Conservation (phyloP, 2,888 invertebrate genomes). For the Yponomeuta evonymella region DNA sequence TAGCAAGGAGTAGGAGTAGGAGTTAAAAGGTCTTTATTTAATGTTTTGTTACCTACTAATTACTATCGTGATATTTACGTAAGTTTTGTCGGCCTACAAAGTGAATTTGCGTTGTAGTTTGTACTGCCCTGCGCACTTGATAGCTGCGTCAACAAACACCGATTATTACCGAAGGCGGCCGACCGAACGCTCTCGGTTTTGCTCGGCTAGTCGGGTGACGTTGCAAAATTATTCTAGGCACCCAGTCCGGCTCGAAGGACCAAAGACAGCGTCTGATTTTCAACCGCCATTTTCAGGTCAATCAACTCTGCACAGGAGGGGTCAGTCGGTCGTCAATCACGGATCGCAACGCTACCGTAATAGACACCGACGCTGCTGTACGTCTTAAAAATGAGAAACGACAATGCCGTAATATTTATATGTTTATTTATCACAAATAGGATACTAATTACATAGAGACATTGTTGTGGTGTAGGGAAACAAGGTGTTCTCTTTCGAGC, state of each 20-base stretch:
- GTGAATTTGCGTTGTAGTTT: constrained; percentile 70
- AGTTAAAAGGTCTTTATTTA: constrained; percentile 47
- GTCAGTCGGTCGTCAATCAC: background rate
- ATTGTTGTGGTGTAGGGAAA: background rate
- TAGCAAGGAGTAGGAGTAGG: constrained; percentile 27
- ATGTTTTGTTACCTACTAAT: constrained; percentile 33
- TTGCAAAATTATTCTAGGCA: background rate
- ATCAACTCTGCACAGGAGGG: background rate
- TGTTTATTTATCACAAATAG: constrained; percentile 10
- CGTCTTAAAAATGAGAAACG: background rate
- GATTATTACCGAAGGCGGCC: constrained; percentile 22
- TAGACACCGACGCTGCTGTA: background rate
- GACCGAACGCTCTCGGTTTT: background rate
- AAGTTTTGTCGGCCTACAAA: constrained; percentile 61
- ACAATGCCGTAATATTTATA: background rate
- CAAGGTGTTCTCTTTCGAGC: background rate
- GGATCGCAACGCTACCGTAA: background rate
- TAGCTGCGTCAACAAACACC: constrained; percentile 69
- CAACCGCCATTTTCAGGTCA: background rate
- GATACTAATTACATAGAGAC: constrained; percentile 3
- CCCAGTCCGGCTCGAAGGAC: background rate
- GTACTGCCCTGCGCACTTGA: constrained; percentile 70
- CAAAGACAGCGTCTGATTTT: background rate
- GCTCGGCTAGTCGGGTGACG: background rate
- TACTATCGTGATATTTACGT: constrained; percentile 61